Conservation (phyloP, 2,888 invertebrate species). For the Hedychridium roseum region DNA sequence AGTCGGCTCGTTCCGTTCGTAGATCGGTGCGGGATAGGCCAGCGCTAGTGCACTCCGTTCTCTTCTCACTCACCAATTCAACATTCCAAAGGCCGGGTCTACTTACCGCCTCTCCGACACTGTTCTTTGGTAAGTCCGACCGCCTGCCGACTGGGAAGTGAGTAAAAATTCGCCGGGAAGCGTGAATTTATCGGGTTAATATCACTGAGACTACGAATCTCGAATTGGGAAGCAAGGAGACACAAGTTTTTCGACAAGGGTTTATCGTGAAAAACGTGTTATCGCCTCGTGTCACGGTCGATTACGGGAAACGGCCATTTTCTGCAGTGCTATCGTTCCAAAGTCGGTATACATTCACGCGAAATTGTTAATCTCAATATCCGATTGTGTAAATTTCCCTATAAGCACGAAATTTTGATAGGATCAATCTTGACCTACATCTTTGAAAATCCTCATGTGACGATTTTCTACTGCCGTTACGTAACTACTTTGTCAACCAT, state of each 20-base stretch:
- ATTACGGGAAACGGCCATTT: constrained; percentile 31
- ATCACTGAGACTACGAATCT: too few relatives aligned
- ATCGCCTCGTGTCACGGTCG: background rate
- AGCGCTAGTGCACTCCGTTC: constrained; percentile 46
- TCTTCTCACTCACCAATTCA: constrained; percentile 68
- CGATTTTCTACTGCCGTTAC: constrained; percentile 27
- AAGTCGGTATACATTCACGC: background rate
- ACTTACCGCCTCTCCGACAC: constrained; percentile 30
- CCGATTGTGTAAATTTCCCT: background rate
- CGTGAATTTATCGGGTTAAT: too few relatives aligned
- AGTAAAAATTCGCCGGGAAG: constrained; percentile 25
- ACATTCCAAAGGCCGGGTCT: constrained; percentile 76
- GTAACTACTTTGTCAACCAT: constrained; percentile 34
- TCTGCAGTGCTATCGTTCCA: constrained; percentile 5
- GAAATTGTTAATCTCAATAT: constrained; percentile 3
- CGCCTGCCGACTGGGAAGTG: constrained; percentile 35
- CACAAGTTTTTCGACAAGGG: constrained; percentile 8
- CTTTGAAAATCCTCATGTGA: background rate
- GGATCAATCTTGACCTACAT: constrained; percentile 3
- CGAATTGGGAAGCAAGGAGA: too few relatives aligned
- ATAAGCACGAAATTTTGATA: too few relatives aligned
- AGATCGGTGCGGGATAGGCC: constrained; percentile 28
- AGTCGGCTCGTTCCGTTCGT: constrained; percentile 40
- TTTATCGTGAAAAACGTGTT: background rate
- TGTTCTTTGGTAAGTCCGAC: constrained; percentile 76